Conservation (phyloP, 2,797 vertebrate genomes). For the Acanthiza pusilla region DNA sequence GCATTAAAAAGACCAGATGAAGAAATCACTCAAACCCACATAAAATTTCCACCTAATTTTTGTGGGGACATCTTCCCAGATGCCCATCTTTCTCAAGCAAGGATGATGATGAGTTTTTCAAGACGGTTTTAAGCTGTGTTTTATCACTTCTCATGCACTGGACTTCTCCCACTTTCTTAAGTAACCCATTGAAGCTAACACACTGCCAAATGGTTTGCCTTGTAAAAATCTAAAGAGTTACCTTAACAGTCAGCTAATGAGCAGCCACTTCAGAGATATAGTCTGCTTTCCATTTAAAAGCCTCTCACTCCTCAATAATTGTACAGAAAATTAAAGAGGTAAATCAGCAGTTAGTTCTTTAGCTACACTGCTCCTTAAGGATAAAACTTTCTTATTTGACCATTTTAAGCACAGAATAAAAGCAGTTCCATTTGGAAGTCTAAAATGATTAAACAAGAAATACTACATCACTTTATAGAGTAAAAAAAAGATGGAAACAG, state of each 20-base stretch:
- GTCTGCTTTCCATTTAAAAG: background rate
- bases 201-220: background rate
- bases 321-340: background rate
- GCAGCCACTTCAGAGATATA: background rate
- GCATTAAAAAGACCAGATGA: background rate
- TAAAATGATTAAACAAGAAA: background rate
- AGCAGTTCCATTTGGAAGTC: background rate
- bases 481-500: background rate
- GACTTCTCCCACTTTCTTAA: background rate
- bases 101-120: background rate
- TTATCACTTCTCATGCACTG: background rate
- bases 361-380: background rate
- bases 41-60: background rate
- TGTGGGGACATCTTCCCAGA: background rate
- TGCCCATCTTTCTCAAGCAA: background rate
- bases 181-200: background rate
- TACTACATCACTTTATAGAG: background rate
- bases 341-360: background rate
- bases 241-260: background rate
- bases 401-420: background rate
- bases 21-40: background rate
- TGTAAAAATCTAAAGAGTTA: background rate
- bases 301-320: background rate
- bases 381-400: background rate
- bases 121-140: background rate